Evolutionary conservation across 2,888 invertebrate species (phyloP).

Genomic region (Junonia oenone): DNA sequence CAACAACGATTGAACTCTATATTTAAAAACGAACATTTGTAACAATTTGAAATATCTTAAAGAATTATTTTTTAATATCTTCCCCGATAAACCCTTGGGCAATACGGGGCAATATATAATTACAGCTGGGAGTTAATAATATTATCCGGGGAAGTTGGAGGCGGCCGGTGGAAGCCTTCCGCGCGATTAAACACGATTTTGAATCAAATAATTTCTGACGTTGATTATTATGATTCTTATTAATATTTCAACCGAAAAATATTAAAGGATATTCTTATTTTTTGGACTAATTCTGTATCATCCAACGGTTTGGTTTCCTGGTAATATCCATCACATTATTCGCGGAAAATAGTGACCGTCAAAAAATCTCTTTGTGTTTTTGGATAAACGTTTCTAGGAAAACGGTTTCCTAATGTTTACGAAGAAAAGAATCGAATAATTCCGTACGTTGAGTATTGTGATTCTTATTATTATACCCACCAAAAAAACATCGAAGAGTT

Average conservation of each 20-base stretch:
- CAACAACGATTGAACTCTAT: too few relatives aligned
- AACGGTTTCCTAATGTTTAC: too few relatives aligned
- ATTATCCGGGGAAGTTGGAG: conserved; percentile 4
- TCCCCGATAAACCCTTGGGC: not conserved
- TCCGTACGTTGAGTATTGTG: too few relatives aligned
- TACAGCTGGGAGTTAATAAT: conserved; percentile 8
- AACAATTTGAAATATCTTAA: not conserved
- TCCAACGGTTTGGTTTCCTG: too few relatives aligned
- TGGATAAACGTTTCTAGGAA: too few relatives aligned
- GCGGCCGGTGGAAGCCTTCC: conserved; percentile 1
- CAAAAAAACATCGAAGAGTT: too few relatives aligned
- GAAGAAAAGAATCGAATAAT: too few relatives aligned
- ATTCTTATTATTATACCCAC: too few relatives aligned
- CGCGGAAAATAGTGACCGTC: too few relatives aligned
- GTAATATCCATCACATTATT: too few relatives aligned
- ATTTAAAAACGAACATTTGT: not conserved
- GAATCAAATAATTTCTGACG: not conserved
- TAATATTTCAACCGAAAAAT: not conserved
- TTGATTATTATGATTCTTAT: not conserved
- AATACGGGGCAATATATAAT: conserved; percentile 11
- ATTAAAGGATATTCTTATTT: not conserved
- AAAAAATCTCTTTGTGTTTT: too few relatives aligned
- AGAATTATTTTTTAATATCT: not conserved
- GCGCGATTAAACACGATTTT: not conserved
- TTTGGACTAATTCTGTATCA: too few relatives aligned